Evolutionary conservation across 2,113 vertebrate species (phyloP), one percentile per base, ranked within the genome.

Genomic region (Rhinopomastus cyanomelas): DNA sequence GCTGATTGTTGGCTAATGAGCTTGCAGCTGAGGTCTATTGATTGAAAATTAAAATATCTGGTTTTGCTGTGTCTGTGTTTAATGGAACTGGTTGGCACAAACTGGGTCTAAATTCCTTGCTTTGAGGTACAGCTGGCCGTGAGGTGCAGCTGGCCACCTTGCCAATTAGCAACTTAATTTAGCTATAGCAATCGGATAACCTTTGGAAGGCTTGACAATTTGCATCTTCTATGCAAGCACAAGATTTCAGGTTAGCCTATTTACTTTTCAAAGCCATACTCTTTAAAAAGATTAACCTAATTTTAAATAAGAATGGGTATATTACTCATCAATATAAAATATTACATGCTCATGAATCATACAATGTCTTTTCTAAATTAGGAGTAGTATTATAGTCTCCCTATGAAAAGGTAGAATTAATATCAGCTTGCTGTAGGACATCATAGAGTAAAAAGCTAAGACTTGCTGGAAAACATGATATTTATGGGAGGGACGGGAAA

Each of bases 231-330:
- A 9, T 20, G 20, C 25, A 69, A 42, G 53, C 60, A 12, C 9
- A 78, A 71, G 69, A 56, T 81, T 83, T 79, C 46, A 68, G 78
- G 81, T 81, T 90, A 68, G 57, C 62, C 71, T 73, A 53, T 37
- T 87, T 81, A 79, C 42, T 81, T 88, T 88, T 68, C 59, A 79
- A 91, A 92, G 74, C 71, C 78, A 94, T 8, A 81, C 87, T 76
- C 65, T 88, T 95, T 88, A 91, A 80, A 88, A 87, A 79, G 84
- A 90, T 94, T 93, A 94, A 87, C 91, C 94, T 92, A 68, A 51
- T 94, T 88, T 92, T 72, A 65, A 52, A 27, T 67, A 60, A 57
- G 69, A 61, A 32, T 22, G 21, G 61, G 7, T 32, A 0, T 79
- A 26, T 72, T 85, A 87, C 27, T 84, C 55, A 72, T 22, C 49